phyloP scores from a whole-genome alignment of 1,140 invertebrate species.

The Lerema accius region DNA sequence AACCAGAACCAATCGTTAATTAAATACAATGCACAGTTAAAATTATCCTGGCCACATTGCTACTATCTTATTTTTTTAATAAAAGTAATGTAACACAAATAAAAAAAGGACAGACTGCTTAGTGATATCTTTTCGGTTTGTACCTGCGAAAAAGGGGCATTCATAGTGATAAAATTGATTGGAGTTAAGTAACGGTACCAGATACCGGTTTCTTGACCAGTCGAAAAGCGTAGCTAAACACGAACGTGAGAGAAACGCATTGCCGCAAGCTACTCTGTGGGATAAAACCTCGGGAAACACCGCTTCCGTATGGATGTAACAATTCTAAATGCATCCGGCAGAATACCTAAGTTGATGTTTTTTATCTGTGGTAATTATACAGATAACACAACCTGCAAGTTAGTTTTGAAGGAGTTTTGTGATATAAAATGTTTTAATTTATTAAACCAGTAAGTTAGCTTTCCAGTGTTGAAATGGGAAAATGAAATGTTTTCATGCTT shows the following conservation, averaged over 20 bases:
- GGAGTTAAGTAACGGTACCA: constrained; percentile 20
- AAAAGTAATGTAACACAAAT: too few species aligned
- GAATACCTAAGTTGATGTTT: constrained; percentile 6
- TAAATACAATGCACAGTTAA: background rate
- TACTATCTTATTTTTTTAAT: too few species aligned
- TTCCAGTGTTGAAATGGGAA: too few species aligned
- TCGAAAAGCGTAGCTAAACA: constrained; percentile 23
- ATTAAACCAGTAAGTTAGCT: too few species aligned
- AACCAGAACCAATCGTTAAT: background rate
- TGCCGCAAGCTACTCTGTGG: constrained; percentile 17
- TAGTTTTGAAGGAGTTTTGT: too few species aligned
- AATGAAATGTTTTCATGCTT: too few species aligned
- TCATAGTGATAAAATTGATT: constrained; percentile 31
- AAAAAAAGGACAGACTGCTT: background rate
- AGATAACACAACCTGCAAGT: constrained; percentile 15
- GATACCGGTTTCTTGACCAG: constrained; percentile 28
- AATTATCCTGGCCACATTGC: background rate
- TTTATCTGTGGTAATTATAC: constrained; percentile 10
- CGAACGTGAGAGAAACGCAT: constrained; percentile 33
- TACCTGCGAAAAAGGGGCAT: constrained; percentile 29
- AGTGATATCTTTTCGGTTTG: constrained; percentile 3
- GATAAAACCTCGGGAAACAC: constrained; percentile 24
- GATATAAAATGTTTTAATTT: too few species aligned
- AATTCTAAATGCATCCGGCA: constrained; percentile 14
- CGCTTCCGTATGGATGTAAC: constrained; percentile 26